Percentiles rank a stretch among this genome's conserved stretches.
Conservation (phyloP, 1,140 invertebrate species). For the Pomacea maculata region DNA sequence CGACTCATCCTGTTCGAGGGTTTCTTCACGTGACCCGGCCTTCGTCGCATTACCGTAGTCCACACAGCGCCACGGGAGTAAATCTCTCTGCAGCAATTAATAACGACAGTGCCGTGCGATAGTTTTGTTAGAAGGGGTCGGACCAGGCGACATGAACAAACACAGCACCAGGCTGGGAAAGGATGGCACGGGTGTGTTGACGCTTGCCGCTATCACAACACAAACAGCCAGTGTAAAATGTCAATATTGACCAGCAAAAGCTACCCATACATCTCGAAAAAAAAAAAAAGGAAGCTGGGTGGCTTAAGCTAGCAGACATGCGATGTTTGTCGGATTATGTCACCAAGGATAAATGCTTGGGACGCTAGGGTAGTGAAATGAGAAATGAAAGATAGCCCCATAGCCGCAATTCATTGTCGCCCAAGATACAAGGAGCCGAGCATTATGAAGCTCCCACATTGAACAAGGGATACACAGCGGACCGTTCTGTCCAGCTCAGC, state of each 20-base stretch:
- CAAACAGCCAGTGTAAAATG: constrained; percentile 10
- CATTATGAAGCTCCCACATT: no score
- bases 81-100: constrained; percentile 23
- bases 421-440: no score
- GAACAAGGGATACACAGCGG: no score
- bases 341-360: not conserved
- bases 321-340: constrained; percentile 14
- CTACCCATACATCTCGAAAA: constrained; percentile 13
- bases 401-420: no score
- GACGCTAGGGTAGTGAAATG: not conserved
- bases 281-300: not conserved
- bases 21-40: constrained; percentile 4
- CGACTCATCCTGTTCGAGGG: constrained; percentile 10
- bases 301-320: not conserved
- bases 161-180: not conserved
- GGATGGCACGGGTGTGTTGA: not conserved
- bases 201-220: constrained; percentile 11
- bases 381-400: no score
- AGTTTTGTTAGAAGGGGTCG: constrained; percentile 18
- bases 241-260: constrained; percentile 18
- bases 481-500: no score
- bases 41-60: constrained; percentile 13
- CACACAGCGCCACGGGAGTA: not conserved
- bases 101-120: constrained; percentile 20
- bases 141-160: not conserved